These are phyloP conservation scores for Sinocyclocheilus anshuiensis DNA, from an alignment of 2,113 vertebrate genomes.

Conservation along the genomic window DNA sequence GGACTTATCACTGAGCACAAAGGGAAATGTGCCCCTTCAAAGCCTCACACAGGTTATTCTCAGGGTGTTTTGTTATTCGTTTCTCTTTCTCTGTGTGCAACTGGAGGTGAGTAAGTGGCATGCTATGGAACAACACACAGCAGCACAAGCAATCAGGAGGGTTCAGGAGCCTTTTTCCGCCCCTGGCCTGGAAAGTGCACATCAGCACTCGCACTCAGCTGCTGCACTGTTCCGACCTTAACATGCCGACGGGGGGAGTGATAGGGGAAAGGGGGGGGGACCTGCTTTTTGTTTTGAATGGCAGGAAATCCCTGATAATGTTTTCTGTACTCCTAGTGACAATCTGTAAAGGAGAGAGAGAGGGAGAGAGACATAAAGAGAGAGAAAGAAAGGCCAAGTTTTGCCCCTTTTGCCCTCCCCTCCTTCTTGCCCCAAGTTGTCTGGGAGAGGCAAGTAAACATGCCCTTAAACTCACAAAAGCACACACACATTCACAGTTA, in stretches of 20 bases:
- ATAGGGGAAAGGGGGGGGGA: constrained; percentile 55
- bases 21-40: constrained; percentile 42
- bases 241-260: constrained; percentile 18
- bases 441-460: constrained; percentile 66
- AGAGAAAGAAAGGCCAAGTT: constrained; percentile 22
- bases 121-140: constrained; percentile 42
- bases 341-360: constrained; percentile 13
- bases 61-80: constrained; percentile 46
- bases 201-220: constrained; percentile 35
- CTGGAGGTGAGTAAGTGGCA: constrained; percentile 29
- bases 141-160: constrained; percentile 47
- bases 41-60: constrained; percentile 49
- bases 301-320: constrained; percentile 79
- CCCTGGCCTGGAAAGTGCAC: constrained; percentile 34
- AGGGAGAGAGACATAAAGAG: not conserved
- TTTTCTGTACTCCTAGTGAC: constrained; percentile 70
- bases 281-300: constrained; percentile 69
- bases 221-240: constrained; percentile 24
- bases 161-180: constrained; percentile 50
- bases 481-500: constrained; percentile 60
- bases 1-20: constrained; percentile 29
- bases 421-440: constrained; percentile 70
- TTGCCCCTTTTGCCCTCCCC: constrained; percentile 28
- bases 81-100: not conserved
- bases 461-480: constrained; percentile 62